These are phyloP conservation scores for Podarcis muralis DNA, from an alignment of 2,113 vertebrate genomes.

Conservation along the genomic window DNA sequence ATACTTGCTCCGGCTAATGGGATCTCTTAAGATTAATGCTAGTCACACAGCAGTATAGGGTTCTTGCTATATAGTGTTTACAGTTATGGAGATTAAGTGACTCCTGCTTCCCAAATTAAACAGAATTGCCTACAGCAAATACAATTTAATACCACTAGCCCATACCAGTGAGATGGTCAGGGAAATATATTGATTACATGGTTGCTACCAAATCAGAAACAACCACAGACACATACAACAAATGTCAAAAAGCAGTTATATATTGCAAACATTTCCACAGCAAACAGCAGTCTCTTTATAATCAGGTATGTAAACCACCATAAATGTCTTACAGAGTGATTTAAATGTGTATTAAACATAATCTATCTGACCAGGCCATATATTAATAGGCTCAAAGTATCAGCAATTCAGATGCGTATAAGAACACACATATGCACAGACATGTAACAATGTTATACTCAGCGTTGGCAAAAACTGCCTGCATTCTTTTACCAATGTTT, in stretches of 20 bases:
- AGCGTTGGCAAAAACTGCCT: too few relatives aligned
- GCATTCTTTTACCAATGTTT: too few relatives aligned
- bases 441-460: neutral
- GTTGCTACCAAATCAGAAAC: constrained; percentile 2
- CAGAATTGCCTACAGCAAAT: constrained; percentile 35
- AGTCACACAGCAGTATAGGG: neutral
- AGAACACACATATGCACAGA: neutral
- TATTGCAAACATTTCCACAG: neutral
- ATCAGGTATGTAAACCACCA: neutral
- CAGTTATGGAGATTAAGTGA: constrained; percentile 41
- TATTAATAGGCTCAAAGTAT: neutral
- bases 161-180: constrained; percentile 8
- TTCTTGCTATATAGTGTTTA: constrained; percentile 37
- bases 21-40: neutral
- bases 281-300: neutral
- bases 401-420: neutral
- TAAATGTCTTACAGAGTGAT: neutral
- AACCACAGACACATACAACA: neutral
- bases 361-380: neutral
- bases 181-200: constrained; percentile 1
- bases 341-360: constrained; percentile 5
- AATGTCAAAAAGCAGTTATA: neutral
- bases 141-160: constrained; percentile 6
- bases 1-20: constrained; percentile 16
- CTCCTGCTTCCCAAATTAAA: constrained; percentile 41